These are phyloP conservation scores for Atractosteus spatula DNA, from an alignment of 2,113 vertebrate species.

Conservation along the genomic window DNA sequence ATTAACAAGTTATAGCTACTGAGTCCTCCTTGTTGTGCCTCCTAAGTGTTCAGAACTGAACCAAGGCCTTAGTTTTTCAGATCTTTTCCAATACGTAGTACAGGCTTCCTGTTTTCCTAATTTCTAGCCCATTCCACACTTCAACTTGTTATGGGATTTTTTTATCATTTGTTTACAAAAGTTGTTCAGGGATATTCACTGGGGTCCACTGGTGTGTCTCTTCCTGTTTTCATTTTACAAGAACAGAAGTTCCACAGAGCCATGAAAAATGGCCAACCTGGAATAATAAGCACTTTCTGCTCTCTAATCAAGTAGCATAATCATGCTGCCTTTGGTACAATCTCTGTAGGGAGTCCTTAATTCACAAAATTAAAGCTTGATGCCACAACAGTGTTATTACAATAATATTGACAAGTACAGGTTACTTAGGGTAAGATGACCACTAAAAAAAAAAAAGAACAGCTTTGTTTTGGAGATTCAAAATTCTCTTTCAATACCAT, in stretches of 20 bases:
- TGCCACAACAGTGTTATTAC: not conserved
- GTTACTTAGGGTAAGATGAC: no score
- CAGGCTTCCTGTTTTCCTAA: conserved; percentile 62
- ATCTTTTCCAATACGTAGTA: conserved; percentile 40
- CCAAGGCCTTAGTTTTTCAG: not conserved
- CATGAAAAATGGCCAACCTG: not conserved
- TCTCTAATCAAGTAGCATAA: not conserved
- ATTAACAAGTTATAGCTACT: no score
- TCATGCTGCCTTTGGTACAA: not conserved
- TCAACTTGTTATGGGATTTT: conserved; percentile 40
- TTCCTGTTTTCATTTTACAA: conserved; percentile 67
- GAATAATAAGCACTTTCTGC: conserved; percentile 4
- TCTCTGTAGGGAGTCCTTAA: not conserved
- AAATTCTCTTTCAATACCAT: no score
- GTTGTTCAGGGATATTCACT: conserved; percentile 52
- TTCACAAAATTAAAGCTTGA: not conserved
- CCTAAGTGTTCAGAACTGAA: not conserved
- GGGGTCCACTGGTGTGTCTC: conserved; percentile 42
- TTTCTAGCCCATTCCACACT: conserved; percentile 41
- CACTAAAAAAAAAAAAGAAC: no score
- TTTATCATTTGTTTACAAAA: conserved; percentile 58
- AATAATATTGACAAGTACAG: not conserved
- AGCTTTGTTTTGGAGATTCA: no score
- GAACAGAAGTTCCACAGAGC: not conserved
- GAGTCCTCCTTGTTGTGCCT: not conserved